Evolutionary conservation across 1,140 invertebrate genomes (phyloP).

Genomic region (Copidosoma floridanum): DNA sequence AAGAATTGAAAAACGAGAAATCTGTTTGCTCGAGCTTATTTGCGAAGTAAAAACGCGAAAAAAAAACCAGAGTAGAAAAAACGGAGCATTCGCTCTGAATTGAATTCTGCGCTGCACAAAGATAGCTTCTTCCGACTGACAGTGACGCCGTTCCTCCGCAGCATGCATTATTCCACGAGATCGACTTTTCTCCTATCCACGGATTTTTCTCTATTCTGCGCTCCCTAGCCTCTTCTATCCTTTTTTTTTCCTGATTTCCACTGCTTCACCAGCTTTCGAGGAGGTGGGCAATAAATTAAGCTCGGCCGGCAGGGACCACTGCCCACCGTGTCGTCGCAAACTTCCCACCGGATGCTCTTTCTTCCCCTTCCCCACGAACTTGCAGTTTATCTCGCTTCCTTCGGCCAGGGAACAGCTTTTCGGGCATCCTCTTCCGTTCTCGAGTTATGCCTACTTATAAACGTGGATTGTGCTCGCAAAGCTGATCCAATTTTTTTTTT

Average conservation of each 20-base stretch:
- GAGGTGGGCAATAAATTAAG: conserved; percentile 16
- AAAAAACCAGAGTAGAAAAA: background rate
- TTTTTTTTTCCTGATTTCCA: background rate
- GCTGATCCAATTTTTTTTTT: too few species aligned
- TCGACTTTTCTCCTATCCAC: background rate
- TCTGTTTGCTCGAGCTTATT: too few species aligned
- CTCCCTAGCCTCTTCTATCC: background rate
- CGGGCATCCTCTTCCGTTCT: too few species aligned
- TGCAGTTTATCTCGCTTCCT: conserved; percentile 5
- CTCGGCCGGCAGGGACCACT: background rate
- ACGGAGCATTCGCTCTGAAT: background rate
- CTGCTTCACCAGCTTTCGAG: too few species aligned
- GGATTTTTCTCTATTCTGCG: background rate
- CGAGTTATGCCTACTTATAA: too few species aligned
- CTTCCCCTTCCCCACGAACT: background rate
- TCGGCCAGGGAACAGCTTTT: too few species aligned
- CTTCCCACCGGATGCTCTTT: background rate
- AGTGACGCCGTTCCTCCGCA: background rate
- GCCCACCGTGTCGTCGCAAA: background rate
- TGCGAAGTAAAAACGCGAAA: background rate
- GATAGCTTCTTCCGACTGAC: conserved; percentile 1
- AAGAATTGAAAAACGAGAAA: background rate
- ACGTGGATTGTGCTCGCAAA: too few species aligned
- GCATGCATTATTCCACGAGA: background rate
- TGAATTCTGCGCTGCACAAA: background rate